These are phyloP conservation scores for Muscicapa striata DNA, from an alignment of 2,797 vertebrate genomes.

Conservation along the genomic window DNA sequence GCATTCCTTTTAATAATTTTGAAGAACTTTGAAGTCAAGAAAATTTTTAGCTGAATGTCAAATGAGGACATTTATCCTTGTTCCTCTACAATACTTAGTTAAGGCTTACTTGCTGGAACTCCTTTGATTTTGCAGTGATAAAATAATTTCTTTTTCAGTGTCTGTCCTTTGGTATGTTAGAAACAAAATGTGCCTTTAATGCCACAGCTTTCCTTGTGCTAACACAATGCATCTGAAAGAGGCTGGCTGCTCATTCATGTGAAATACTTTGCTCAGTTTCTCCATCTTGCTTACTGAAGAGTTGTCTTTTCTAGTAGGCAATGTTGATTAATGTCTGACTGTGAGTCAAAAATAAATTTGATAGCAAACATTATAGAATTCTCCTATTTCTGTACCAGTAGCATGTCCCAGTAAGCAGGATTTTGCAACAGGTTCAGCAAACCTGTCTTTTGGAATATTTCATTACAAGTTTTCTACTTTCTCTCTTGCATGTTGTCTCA, in stretches of 20 bases:
- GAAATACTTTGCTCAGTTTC: neutral
- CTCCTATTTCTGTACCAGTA: neutral
- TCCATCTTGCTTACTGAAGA: neutral
- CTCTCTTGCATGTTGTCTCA: neutral
- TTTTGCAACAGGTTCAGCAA: neutral
- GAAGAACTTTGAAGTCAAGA: conserved; percentile 10
- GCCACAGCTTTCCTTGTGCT: neutral
- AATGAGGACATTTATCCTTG: neutral
- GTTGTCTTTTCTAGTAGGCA: neutral
- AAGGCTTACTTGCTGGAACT: neutral
- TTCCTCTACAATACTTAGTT: neutral
- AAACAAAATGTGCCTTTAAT: neutral
- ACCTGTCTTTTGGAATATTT: neutral
- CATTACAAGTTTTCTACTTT: neutral
- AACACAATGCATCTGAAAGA: neutral
- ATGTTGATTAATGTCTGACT: neutral
- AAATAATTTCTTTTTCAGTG: neutral
- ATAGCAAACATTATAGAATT: neutral
- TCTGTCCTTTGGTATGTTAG: neutral
- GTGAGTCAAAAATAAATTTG: neutral
- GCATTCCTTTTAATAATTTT: neutral
- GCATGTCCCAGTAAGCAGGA: neutral
- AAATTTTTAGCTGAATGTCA: neutral
- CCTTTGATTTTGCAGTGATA: neutral
- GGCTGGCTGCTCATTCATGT: neutral